These are phyloP conservation scores for Habropoda laboriosa DNA, from an alignment of 1,140 invertebrate species.

Conservation along the genomic window DNA sequence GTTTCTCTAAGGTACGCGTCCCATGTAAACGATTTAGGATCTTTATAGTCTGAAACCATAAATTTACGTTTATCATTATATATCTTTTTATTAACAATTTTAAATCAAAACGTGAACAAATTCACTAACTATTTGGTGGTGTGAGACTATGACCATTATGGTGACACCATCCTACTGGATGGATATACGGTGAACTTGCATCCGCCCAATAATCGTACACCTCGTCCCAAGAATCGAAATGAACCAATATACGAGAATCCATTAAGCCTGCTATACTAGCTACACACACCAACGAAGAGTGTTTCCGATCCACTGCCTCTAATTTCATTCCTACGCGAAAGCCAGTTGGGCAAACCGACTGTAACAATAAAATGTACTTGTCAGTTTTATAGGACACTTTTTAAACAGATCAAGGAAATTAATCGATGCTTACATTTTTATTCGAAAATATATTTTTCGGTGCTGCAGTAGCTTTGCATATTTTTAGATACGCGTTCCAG, in stretches of 20 bases:
- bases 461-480: slow-evolving; percentile 89
- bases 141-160: slow-evolving; percentile 90
- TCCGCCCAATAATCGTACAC: slow-evolving; percentile 97
- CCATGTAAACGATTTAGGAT: slow-evolving; percentile 91
- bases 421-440: slow-evolving; percentile 81
- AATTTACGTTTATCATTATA: background rate
- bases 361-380: slow-evolving; percentile 77
- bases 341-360: slow-evolving; percentile 88
- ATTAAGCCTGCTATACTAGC: slow-evolving; percentile 93
- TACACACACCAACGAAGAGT: slow-evolving; percentile 92
- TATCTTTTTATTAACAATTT: background rate
- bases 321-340: slow-evolving; percentile 96
- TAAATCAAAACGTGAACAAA: slow-evolving; percentile 33
- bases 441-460: slow-evolving; percentile 90
- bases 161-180: slow-evolving; percentile 96
- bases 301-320: slow-evolving; percentile 96
- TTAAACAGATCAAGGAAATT: background rate
- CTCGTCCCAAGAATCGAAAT: slow-evolving; percentile 97
- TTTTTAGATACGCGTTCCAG: slow-evolving; percentile 93
- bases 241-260: slow-evolving; percentile 92
- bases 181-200: slow-evolving; percentile 94
- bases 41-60: slow-evolving; percentile 85
- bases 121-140: slow-evolving; percentile 90
- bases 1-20: slow-evolving; percentile 91
- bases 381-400: background rate